Percentiles rank a stretch among this genome's conserved stretches.
These are phyloP conservation scores for Montipora foliosa DNA, from an alignment of 64 coral and sea anemone genomes.

Conservation along the genomic window DNA sequence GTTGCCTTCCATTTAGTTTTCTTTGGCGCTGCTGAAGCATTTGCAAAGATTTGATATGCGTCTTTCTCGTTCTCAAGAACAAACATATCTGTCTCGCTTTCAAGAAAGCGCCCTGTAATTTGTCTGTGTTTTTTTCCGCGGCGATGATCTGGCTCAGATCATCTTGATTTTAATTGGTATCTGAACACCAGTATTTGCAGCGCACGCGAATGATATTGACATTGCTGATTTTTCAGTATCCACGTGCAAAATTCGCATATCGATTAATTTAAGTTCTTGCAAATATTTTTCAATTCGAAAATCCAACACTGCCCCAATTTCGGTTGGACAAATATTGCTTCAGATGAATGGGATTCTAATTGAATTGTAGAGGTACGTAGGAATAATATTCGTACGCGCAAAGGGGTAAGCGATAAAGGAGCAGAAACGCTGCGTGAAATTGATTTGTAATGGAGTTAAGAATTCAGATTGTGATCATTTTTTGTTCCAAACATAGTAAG, in stretches of 20 bases:
- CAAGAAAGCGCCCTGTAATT: neutral
- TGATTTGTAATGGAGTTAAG: slow-evolving; percentile 19
- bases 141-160: neutral
- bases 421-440: slow-evolving; percentile 2
- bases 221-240: neutral
- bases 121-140: slow-evolving; percentile 22
- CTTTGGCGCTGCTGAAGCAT: neutral
- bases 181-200: neutral
- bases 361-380: neutral
- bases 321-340: too few relatives aligned
- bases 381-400: neutral
- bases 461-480: slow-evolving; percentile 13
- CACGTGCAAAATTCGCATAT: too few relatives aligned
- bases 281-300: neutral
- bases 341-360: too few relatives aligned
- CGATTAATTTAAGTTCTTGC: too few relatives aligned
- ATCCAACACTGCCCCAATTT: too few relatives aligned
- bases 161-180: neutral
- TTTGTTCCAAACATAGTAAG: slow-evolving; percentile 1
- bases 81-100: neutral
- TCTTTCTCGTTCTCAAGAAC: neutral
- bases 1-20: slow-evolving; percentile 20
- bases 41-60: too few relatives aligned
- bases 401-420: neutral
- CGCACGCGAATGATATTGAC: neutral